Percentiles rank a stretch among this genome's conserved stretches.
These are phyloP conservation scores for Ramphastos sulfuratus DNA, from an alignment of 2,113 vertebrate species.

Conservation along the genomic window DNA sequence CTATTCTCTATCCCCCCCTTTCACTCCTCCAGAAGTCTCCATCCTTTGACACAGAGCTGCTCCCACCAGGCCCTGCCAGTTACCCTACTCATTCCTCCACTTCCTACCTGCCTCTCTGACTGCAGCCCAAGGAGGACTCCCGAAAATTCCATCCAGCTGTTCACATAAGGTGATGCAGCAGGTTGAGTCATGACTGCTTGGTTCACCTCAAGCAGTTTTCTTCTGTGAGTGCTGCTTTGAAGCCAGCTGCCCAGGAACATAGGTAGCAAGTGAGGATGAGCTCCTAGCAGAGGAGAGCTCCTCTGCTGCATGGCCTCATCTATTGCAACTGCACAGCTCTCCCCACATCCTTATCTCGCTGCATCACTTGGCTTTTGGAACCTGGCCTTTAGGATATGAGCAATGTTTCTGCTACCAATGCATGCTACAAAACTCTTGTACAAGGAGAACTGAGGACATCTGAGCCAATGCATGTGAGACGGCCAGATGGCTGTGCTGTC, in stretches of 20 bases:
- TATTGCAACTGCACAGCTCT: neutral
- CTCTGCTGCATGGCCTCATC: neutral
- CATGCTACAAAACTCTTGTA: accelerated
- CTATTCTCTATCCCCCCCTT: neutral
- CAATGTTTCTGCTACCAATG: neutral
- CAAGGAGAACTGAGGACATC: neutral
- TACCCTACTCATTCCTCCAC: neutral
- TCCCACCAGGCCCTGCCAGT: neutral
- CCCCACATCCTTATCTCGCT: neutral
- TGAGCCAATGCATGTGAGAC: neutral
- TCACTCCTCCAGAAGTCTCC: neutral
- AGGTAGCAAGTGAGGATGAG: neutral
- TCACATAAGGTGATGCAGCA: accelerated
- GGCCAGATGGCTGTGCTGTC: neutral
- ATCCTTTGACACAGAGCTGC: neutral
- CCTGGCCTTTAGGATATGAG: neutral
- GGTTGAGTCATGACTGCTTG: neutral
- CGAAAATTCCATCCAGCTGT: neutral
- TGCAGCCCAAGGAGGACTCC: neutral
- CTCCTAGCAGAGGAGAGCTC: neutral
- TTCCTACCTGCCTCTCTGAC: neutral
- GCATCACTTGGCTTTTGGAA: neutral
- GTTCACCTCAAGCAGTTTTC: neutral
- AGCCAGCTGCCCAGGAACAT: neutral
- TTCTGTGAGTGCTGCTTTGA: neutral